phyloP scores from a whole-genome alignment of 2,888 invertebrate genomes.

The Agrypnus murinus region DNA sequence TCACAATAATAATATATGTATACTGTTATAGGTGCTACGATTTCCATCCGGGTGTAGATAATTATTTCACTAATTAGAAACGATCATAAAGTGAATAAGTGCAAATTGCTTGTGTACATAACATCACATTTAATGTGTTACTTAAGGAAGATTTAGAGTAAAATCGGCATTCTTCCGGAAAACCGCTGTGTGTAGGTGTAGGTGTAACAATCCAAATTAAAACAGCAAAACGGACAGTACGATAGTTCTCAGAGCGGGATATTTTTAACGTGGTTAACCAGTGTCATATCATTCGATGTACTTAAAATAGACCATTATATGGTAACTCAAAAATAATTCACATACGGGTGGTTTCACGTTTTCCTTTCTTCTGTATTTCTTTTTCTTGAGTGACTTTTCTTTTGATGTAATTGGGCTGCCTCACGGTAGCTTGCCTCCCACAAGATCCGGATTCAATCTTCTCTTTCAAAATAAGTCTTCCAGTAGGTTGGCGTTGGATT shows the following conservation, averaged over 20 bases:
- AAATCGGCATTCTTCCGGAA: slow-evolving; percentile 27
- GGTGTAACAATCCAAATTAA: slow-evolving; percentile 38
- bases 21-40: too few relatives aligned
- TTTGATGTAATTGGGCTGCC: too few relatives aligned
- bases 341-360: not conserved
- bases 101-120: slow-evolving; percentile 29
- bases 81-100: slow-evolving; percentile 28
- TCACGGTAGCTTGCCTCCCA: too few relatives aligned
- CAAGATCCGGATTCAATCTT: too few relatives aligned
- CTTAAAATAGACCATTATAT: slow-evolving; percentile 37
- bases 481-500: too few relatives aligned
- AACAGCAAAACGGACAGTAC: slow-evolving; percentile 27
- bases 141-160: slow-evolving; percentile 5
- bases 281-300: slow-evolving; percentile 32
- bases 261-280: slow-evolving; percentile 38
- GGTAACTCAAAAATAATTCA: slow-evolving; percentile 2
- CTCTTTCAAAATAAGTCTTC: too few relatives aligned
- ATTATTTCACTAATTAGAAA: slow-evolving; percentile 15
- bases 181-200: slow-evolving; percentile 22
- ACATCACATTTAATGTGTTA: slow-evolving; percentile 21
- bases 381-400: not conserved
- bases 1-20: not conserved
- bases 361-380: not conserved
- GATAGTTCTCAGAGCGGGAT: slow-evolving; percentile 14
- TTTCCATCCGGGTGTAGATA: slow-evolving; percentile 19